phyloP scores from a whole-genome alignment of 2,888 invertebrate species.

The Fragum fragum region DNA sequence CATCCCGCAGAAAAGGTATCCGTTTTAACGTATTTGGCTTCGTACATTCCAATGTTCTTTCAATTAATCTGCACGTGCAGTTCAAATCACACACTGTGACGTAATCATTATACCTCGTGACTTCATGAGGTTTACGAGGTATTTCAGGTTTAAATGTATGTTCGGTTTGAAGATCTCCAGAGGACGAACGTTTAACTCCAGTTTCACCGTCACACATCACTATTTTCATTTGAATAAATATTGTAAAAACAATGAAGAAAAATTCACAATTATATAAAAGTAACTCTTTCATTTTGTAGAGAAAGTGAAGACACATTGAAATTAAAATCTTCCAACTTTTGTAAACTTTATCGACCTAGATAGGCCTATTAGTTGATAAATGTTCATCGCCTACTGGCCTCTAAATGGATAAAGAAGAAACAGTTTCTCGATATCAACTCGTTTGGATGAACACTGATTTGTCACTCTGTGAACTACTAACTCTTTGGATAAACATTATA shows the following conservation, averaged over 20 bases:
- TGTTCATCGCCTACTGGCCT: too few relatives aligned
- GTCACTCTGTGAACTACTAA: too few relatives aligned
- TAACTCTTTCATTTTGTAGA: not conserved
- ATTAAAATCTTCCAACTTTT: too few relatives aligned
- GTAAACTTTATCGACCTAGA: too few relatives aligned
- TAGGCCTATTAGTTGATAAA: too few relatives aligned
- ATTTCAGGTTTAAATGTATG: not conserved
- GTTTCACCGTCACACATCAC: not conserved
- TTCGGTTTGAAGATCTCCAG: not conserved
- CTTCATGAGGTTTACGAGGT: not conserved
- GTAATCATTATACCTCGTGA: not conserved
- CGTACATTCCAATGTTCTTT: slow-evolving; percentile 26
- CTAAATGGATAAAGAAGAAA: too few relatives aligned
- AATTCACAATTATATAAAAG: not conserved
- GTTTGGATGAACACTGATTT: too few relatives aligned
- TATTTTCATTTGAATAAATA: not conserved
- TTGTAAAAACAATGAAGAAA: not conserved
- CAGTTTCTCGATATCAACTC: too few relatives aligned
- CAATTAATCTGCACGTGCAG: slow-evolving; percentile 40
- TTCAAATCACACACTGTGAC: slow-evolving; percentile 23
- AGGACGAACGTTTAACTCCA: not conserved
- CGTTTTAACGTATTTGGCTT: slow-evolving; percentile 23
- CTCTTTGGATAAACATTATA: too few relatives aligned
- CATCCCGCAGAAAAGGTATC: slow-evolving; percentile 38
- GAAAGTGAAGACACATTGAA: not conserved